Percentiles rank a stretch among this genome's conserved stretches.
Conservation (phyloP, 2,888 invertebrate species). For the Conistra vaccinii region DNA sequence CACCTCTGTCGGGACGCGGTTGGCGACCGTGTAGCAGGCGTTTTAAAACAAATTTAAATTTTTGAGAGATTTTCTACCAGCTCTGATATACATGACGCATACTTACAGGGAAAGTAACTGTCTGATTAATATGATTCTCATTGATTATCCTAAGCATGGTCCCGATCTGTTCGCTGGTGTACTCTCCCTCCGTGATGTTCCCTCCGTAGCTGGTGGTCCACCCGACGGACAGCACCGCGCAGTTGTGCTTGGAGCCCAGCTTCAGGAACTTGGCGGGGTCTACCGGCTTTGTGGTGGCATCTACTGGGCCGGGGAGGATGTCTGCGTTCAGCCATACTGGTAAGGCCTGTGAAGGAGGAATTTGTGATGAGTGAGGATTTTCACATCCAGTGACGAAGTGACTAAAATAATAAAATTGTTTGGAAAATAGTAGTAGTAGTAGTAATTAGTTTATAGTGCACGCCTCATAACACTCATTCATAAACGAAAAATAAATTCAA, state of each 20-base stretch:
- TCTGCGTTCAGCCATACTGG: slow-evolving; percentile 97
- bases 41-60: too few relatives aligned
- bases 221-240: slow-evolving; percentile 93
- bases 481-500: too few relatives aligned
- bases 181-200: slow-evolving; percentile 89
- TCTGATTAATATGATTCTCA: slow-evolving; percentile 90
- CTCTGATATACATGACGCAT: not conserved
- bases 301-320: slow-evolving; percentile 94
- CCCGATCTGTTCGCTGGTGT: slow-evolving; percentile 92
- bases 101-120: slow-evolving; percentile 94
- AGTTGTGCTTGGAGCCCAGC: slow-evolving; percentile 90
- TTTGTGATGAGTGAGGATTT: not conserved
- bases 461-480: too few relatives aligned
- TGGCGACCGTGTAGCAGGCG: too few relatives aligned
- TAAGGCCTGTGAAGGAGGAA: slow-evolving; percentile 87
- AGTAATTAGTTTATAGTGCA: too few relatives aligned
- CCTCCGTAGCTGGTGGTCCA: slow-evolving; percentile 95
- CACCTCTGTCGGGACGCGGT: too few relatives aligned
- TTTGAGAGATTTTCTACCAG: not conserved
- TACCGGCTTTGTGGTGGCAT: slow-evolving; percentile 91
- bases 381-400: not conserved
- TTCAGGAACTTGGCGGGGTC: slow-evolving; percentile 92
- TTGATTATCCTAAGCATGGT: slow-evolving; percentile 92
- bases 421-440: too few relatives aligned
- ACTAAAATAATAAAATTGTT: not conserved